Percentiles rank a stretch among this genome's conserved stretches.
Conservation (phyloP, 2,797 vertebrate genomes). For the Sardinella longiceps region DNA sequence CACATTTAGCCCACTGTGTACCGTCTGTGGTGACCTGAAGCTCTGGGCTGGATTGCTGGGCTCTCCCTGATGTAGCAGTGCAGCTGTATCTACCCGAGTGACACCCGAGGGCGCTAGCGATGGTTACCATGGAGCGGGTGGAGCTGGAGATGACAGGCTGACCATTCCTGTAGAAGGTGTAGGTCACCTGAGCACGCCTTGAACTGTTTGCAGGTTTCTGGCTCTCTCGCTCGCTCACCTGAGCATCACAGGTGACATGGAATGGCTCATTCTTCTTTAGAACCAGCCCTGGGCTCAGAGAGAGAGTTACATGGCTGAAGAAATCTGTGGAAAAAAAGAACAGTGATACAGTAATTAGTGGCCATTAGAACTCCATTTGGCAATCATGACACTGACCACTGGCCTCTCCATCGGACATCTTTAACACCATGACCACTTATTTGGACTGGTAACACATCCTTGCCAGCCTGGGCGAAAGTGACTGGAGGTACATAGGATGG, state of each 20-base stretch:
- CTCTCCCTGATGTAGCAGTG: not conserved
- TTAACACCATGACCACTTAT: not conserved
- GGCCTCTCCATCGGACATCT: not conserved
- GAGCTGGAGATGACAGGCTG: not conserved
- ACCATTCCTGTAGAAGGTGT: constrained; percentile 10
- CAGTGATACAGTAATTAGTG: not conserved
- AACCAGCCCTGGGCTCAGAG: not conserved
- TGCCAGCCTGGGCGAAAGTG: no score
- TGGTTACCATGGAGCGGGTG: not conserved
- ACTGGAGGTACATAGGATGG: no score
- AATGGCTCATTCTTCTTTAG: not conserved
- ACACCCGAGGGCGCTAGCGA: not conserved
- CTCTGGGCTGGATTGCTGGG: constrained; percentile 2
- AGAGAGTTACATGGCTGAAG: not conserved
- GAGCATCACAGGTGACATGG: not conserved
- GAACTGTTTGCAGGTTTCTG: not conserved
- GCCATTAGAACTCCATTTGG: not conserved
- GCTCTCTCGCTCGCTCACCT: constrained; percentile 2
- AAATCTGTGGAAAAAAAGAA: not conserved
- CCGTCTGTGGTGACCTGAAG: not conserved
- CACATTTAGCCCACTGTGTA: not conserved
- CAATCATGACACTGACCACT: not conserved
- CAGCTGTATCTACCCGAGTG: not conserved
- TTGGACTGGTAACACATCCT: not conserved
- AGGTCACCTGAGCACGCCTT: not conserved